These are phyloP conservation scores for Nematolebias whitei DNA, from an alignment of 2,113 vertebrate genomes.

Conservation along the genomic window DNA sequence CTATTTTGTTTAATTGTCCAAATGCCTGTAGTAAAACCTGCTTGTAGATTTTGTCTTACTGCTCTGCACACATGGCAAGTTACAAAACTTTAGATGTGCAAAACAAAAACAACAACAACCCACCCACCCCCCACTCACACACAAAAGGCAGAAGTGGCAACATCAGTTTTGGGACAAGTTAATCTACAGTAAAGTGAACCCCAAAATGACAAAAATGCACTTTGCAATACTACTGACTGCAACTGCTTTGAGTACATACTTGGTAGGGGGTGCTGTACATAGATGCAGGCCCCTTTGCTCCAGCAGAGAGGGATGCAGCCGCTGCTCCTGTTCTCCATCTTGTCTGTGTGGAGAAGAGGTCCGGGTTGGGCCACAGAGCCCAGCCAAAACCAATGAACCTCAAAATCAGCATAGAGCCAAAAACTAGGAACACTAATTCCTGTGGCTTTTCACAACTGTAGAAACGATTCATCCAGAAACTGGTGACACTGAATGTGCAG, in stretches of 20 bases:
- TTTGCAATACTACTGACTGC: background rate
- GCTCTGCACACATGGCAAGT: too few species aligned
- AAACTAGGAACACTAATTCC: constrained; percentile 12
- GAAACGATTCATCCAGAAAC: constrained; percentile 3
- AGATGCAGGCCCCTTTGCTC: constrained; percentile 86
- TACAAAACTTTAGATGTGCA: too few species aligned
- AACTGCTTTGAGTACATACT: constrained; percentile 68
- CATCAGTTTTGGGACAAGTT: background rate
- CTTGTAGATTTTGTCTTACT: too few species aligned
- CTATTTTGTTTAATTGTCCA: too few species aligned
- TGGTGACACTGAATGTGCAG: constrained; percentile 27
- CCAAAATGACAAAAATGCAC: background rate
- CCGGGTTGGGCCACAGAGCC: constrained; percentile 77
- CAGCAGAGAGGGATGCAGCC: constrained; percentile 96
- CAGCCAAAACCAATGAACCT: constrained; percentile 72
- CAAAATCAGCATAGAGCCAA: constrained; percentile 65
- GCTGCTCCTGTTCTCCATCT: constrained; percentile 90
- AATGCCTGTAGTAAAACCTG: too few species aligned
- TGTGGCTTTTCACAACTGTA: background rate
- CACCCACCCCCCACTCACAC: too few species aligned
- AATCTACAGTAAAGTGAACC: background rate
- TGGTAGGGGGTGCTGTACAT: constrained; percentile 77
- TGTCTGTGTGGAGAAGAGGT: constrained; percentile 67
- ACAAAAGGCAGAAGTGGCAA: too few species aligned
- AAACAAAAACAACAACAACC: too few species aligned